phyloP scores from a whole-genome alignment of 2,888 invertebrate species.

The Polymixis flavicincta region DNA sequence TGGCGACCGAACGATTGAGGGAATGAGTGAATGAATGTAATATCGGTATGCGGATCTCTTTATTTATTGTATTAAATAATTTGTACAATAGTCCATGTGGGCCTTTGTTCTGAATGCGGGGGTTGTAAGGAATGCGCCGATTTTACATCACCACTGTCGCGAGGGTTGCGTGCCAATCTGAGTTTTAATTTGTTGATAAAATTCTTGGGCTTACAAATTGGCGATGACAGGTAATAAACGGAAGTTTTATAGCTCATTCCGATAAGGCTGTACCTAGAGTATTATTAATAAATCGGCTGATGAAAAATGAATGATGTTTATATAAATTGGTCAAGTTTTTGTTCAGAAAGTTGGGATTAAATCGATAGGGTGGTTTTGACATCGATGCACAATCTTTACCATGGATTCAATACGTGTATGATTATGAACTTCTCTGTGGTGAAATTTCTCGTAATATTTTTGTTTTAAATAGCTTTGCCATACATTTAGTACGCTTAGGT shows the following conservation, averaged over 20 bases:
- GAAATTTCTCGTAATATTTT: no score
- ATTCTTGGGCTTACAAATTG: conserved; percentile 38
- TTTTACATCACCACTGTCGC: conserved; percentile 59
- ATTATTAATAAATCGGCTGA: not conserved
- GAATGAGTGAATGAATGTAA: conserved; percentile 81
- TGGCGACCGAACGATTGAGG: conserved; percentile 79
- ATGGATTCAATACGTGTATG: no score
- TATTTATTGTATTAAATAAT: conserved; percentile 84
- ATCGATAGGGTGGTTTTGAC: not conserved
- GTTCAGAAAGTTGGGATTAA: not conserved
- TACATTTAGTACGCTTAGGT: no score
- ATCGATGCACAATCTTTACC: no score
- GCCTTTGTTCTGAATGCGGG: conserved; percentile 82
- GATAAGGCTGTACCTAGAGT: not conserved
- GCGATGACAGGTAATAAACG: conserved; percentile 16
- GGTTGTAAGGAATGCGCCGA: conserved; percentile 76
- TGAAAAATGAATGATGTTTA: not conserved
- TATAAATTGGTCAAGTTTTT: not conserved
- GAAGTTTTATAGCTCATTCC: not conserved
- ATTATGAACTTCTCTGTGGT: no score
- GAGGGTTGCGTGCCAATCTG: conserved; percentile 56
- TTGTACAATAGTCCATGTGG: conserved; percentile 79
- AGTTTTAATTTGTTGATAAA: conserved; percentile 60
- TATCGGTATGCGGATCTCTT: conserved; percentile 87
- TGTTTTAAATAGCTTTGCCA: no score